Conservation (phyloP, 2,888 invertebrate genomes). For the Poecilobothrus nobilitatus region DNA sequence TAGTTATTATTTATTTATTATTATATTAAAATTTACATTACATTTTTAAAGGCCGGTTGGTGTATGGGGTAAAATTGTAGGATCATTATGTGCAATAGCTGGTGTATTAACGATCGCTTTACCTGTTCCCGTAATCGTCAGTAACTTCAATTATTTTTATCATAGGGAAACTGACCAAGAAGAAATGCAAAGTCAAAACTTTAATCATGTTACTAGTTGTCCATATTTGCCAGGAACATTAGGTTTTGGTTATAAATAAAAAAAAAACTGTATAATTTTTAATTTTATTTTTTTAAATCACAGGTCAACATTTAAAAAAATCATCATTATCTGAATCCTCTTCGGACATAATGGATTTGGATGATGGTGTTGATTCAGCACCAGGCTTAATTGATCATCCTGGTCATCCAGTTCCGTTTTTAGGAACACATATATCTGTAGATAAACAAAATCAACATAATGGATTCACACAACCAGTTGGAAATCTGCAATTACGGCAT, state of each 20-base stretch:
- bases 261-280: not conserved
- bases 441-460: slow-evolving; percentile 42
- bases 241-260: slow-evolving; percentile 49
- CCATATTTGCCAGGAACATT: slow-evolving; percentile 92
- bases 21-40: slow-evolving; percentile 25
- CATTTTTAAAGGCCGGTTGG: slow-evolving; percentile 76
- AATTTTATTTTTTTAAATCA: slow-evolving; percentile 21
- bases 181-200: slow-evolving; percentile 98
- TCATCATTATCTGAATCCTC: slow-evolving; percentile 79
- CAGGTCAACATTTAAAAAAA: slow-evolving; percentile 84
- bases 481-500: slow-evolving; percentile 50
- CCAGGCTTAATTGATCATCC: slow-evolving; percentile 43
- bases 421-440: slow-evolving; percentile 40
- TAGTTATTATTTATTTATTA: slow-evolving; percentile 28
- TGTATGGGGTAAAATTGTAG: slow-evolving; percentile 98
- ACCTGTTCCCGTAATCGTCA: slow-evolving; percentile 98
- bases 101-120: slow-evolving; percentile 98
- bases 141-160: slow-evolving; percentile 99
- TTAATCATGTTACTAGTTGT: slow-evolving; percentile 95
- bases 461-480: slow-evolving; percentile 29
- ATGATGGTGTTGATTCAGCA: slow-evolving; percentile 63
- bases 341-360: slow-evolving; percentile 88
- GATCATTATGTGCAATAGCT: slow-evolving; percentile 97
- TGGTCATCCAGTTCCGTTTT: slow-evolving; percentile 43
- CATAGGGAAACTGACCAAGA: slow-evolving; percentile 99